These are phyloP conservation scores for Eulemur mongoz DNA, from an alignment of 2,797 vertebrate species.

Conservation along the genomic window DNA sequence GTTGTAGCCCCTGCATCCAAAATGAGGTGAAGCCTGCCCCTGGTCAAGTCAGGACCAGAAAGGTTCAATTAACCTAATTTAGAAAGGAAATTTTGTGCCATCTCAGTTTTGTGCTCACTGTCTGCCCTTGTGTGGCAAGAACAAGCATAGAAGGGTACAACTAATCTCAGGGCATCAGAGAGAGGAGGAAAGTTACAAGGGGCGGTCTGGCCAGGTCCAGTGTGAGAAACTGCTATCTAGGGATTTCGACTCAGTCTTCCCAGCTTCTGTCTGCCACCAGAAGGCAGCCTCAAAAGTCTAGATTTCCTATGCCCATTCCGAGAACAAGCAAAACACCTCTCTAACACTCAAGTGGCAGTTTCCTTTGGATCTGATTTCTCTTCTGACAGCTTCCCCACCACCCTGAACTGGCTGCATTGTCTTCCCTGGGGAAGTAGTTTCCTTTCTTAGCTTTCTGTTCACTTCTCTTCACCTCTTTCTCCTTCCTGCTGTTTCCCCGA, in stretches of 20 bases:
- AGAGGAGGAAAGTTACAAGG: not conserved
- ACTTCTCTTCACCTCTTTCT: not conserved
- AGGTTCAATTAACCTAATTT: not conserved
- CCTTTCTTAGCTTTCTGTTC: slow-evolving; percentile 35
- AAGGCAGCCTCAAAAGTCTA: not conserved
- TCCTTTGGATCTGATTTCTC: slow-evolving; percentile 5
- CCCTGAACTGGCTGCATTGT: not conserved
- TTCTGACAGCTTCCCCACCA: not conserved
- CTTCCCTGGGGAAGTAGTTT: not conserved
- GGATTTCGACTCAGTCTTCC: not conserved
- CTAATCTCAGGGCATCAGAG: slow-evolving; percentile 3
- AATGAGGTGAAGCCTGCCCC: not conserved
- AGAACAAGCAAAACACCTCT: not conserved
- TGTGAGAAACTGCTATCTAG: not conserved
- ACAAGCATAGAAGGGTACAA: not conserved
- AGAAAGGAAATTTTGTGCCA: not conserved
- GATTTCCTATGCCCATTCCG: not conserved
- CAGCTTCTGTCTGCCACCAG: not conserved
- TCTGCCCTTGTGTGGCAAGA: not conserved
- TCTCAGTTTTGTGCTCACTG: not conserved
- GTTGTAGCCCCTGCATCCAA: not conserved
- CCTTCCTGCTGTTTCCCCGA: not conserved
- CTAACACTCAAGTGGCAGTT: not conserved
- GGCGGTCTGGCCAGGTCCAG: not conserved
- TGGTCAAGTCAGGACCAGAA: not conserved